Conservation (phyloP, 2,797 vertebrate species). For the Pseudomugil tenellus region DNA sequence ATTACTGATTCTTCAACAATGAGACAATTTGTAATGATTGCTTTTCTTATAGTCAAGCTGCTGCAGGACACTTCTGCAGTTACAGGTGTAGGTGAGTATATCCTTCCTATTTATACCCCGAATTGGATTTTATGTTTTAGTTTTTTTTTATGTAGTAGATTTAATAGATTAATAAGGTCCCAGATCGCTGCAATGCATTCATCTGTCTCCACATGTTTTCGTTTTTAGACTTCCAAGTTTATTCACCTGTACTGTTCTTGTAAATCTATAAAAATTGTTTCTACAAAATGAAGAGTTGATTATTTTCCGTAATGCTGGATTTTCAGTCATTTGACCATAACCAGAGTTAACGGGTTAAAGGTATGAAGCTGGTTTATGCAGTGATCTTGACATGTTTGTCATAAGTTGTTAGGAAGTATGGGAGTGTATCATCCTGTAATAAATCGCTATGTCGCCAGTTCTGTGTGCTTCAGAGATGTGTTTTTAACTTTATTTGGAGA, state of each 20-base stretch:
- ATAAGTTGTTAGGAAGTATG: conserved; percentile 5
- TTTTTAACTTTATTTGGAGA: not conserved
- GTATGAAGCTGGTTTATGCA: not conserved
- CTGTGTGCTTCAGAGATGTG: not conserved
- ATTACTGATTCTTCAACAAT: not conserved
- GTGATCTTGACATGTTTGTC: conserved; percentile 4
- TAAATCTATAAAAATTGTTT: not conserved
- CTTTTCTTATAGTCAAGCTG: conserved; percentile 51
- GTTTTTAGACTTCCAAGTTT: not conserved
- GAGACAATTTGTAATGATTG: conserved; percentile 49
- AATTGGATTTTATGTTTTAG: not conserved
- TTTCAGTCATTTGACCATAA: not conserved
- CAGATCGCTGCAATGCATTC: not conserved
- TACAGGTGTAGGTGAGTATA: conserved; percentile 72
- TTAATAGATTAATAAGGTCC: not conserved
- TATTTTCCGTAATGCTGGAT: not conserved
- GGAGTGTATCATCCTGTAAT: not conserved
- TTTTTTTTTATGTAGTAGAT: not conserved
- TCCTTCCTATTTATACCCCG: conserved; percentile 12
- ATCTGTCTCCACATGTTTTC: not conserved
- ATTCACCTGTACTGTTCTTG: not conserved
- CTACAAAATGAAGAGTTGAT: not conserved
- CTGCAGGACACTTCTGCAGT: conserved; percentile 47
- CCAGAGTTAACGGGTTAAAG: too few relatives aligned
- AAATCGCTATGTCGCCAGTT: not conserved